These are phyloP conservation scores for Agrotis exclamationis DNA, from an alignment of 2,888 invertebrate genomes.

Conservation along the genomic window DNA sequence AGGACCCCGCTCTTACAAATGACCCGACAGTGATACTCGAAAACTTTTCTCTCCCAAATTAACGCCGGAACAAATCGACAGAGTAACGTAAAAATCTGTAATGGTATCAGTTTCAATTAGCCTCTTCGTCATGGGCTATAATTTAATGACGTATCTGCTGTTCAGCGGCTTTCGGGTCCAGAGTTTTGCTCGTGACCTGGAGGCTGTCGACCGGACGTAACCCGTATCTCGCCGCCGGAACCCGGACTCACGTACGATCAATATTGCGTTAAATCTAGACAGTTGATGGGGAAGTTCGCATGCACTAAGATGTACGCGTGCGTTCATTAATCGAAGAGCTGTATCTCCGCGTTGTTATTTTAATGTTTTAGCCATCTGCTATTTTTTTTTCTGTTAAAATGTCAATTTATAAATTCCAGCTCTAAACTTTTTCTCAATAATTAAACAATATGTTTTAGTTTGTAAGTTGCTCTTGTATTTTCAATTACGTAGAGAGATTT, in stretches of 20 bases:
- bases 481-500: neutral
- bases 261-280: constrained; percentile 44
- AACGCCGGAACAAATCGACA: constrained; percentile 16
- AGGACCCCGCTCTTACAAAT: constrained; percentile 42
- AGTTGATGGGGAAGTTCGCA: constrained; percentile 24
- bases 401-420: constrained; percentile 6
- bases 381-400: constrained; percentile 15
- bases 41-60: constrained; percentile 32
- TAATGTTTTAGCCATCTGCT: neutral
- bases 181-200: constrained; percentile 50
- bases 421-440: neutral
- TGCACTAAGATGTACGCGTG: constrained; percentile 10
- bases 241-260: constrained; percentile 52
- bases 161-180: constrained; percentile 6
- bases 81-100: constrained; percentile 28
- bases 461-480: neutral
- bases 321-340: neutral
- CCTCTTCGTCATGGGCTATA: constrained; percentile 16
- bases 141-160: constrained; percentile 31
- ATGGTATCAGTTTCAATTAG: constrained; percentile 56
- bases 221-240: constrained; percentile 36
- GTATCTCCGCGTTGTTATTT: neutral
- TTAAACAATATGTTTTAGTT: constrained; percentile 6
- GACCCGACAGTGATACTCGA: constrained; percentile 30
- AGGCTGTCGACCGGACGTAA: constrained; percentile 63